Evolutionary conservation across 2,113 vertebrate genomes (phyloP).

Genomic region (Callionymus lyra): DNA sequence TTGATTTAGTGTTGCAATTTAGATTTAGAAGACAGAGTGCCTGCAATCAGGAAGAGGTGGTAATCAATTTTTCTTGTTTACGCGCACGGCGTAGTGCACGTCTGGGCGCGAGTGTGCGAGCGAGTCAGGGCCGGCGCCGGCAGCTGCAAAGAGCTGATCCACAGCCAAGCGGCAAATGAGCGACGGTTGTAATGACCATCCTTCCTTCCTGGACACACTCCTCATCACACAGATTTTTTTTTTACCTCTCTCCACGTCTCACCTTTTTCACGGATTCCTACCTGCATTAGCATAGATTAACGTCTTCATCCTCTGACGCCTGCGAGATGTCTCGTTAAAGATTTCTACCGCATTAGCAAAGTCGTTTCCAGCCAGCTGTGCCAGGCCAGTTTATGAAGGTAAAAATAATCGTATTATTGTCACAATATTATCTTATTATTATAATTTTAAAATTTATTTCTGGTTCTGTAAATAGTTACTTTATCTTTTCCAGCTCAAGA

Average conservation of each 20-base stretch:
- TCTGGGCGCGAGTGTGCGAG: too few species aligned
- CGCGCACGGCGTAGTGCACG: constrained; percentile 10
- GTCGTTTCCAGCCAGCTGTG: too few species aligned
- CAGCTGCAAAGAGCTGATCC: constrained; percentile 39
- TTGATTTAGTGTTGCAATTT: constrained; percentile 65
- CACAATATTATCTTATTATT: too few species aligned
- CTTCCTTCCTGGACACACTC: constrained; percentile 10
- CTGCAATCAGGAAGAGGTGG: constrained; percentile 61
- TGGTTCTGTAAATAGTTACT: too few species aligned
- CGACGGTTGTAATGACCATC: constrained; percentile 26
- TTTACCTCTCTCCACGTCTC: constrained; percentile 16
- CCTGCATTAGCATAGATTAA: too few species aligned
- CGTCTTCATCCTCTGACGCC: too few species aligned
- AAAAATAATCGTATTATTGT: too few species aligned
- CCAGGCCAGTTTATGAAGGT: too few species aligned
- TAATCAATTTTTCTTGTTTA: constrained; percentile 62
- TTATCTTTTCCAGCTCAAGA: too few species aligned
- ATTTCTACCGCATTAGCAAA: too few species aligned
- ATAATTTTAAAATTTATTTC: too few species aligned
- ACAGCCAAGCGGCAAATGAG: constrained; percentile 21
- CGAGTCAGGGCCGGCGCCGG: constrained; percentile 11
- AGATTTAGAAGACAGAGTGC: constrained; percentile 62
- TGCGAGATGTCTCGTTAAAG: too few species aligned
- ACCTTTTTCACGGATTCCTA: constrained; percentile 17
- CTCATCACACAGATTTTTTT: constrained; percentile 14